These are phyloP conservation scores for Falco punctatus DNA, from an alignment of 2,113 vertebrate species.

Conservation along the genomic window DNA sequence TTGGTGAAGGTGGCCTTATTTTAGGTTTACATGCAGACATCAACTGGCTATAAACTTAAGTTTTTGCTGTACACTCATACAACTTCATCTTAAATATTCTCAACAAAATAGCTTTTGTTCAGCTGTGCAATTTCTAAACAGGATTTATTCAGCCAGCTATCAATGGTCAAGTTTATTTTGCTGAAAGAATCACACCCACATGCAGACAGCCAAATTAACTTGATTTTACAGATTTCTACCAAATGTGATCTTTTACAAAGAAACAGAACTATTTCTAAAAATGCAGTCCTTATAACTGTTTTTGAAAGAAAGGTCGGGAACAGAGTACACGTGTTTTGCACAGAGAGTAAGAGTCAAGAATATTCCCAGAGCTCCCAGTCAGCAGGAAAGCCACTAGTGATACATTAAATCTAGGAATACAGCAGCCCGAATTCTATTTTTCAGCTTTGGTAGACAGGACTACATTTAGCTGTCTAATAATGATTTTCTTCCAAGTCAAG, in stretches of 20 bases:
- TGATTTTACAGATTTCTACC: background rate
- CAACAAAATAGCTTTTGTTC: background rate
- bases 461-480: background rate
- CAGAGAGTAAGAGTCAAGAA: background rate
- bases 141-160: background rate
- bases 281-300: background rate
- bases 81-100: background rate
- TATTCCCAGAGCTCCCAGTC: background rate
- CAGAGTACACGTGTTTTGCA: background rate
- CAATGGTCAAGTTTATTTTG: background rate
- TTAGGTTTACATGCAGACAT: background rate
- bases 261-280: background rate
- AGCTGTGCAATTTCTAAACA: background rate
- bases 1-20: background rate
- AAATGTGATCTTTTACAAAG: background rate
- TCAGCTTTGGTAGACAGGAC: background rate
- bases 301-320: background rate
- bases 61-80: background rate
- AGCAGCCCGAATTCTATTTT: background rate
- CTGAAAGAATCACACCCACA: background rate
- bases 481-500: background rate
- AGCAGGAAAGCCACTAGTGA: background rate
- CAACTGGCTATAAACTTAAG: background rate
- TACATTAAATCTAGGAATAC: background rate
- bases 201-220: background rate